phyloP scores from a whole-genome alignment of 2,113 vertebrate genomes.

The Anhinga rufa region DNA sequence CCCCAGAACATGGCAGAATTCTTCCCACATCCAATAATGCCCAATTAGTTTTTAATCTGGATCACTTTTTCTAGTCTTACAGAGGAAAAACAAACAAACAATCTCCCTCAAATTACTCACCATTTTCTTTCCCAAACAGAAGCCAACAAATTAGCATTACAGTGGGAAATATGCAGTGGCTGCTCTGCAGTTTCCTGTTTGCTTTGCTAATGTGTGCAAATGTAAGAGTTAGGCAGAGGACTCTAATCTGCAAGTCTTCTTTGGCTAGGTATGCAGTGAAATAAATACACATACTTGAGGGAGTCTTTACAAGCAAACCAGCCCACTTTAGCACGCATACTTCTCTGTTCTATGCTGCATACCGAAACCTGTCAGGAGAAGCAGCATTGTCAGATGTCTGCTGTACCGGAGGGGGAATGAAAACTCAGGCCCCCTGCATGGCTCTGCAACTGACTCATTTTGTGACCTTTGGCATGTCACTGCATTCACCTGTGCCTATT shows the following conservation, averaged over 20 bases:
- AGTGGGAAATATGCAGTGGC: neutral
- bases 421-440: neutral
- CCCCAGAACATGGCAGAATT: neutral
- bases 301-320: neutral
- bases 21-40: neutral
- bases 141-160: neutral
- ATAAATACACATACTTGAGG: neutral
- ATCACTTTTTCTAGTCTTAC: neutral
- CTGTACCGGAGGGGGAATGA: neutral
- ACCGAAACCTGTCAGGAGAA: neutral
- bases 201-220: neutral
- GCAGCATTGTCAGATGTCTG: neutral
- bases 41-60: neutral
- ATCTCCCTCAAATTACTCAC: neutral
- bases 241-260: neutral
- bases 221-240: neutral
- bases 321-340: neutral
- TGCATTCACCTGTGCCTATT: neutral
- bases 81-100: neutral
- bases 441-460: neutral
- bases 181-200: neutral
- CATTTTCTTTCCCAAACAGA: neutral
- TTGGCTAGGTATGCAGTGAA: neutral
- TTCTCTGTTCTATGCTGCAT: neutral
- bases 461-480: neutral